These are phyloP conservation scores for Helicoverpa assulta DNA, from an alignment of 2,888 invertebrate species.

Conservation along the genomic window DNA sequence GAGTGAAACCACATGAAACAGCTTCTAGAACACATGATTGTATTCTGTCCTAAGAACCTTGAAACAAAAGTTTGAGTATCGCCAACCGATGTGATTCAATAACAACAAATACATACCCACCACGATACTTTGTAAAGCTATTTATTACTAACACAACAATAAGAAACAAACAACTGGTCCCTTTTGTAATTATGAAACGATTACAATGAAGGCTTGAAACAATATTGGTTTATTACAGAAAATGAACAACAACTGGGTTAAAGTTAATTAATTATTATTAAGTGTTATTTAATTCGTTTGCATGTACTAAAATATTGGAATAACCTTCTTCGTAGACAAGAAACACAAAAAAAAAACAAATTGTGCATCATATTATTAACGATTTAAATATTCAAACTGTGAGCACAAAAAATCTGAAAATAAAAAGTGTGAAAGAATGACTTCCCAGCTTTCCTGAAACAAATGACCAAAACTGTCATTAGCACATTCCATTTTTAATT, in stretches of 20 bases:
- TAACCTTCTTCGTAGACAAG: too few relatives aligned
- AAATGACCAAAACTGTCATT: too few relatives aligned
- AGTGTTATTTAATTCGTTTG: slow-evolving; percentile 4
- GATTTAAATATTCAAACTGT: too few relatives aligned
- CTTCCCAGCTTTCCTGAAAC: too few relatives aligned
- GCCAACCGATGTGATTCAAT: slow-evolving; percentile 1
- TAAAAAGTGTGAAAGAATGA: too few relatives aligned
- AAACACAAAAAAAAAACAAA: too few relatives aligned
- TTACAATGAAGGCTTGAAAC: slow-evolving; percentile 24
- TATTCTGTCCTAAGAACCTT: not conserved
- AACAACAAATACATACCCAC: slow-evolving; percentile 2
- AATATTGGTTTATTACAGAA: slow-evolving; percentile 30
- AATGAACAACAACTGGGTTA: slow-evolving; percentile 6
- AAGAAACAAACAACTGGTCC: slow-evolving; percentile 12
- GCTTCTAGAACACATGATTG: not conserved
- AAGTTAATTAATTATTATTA: slow-evolving; percentile 10
- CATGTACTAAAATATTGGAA: too few relatives aligned
- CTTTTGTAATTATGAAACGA: slow-evolving; percentile 10
- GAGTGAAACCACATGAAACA: too few relatives aligned
- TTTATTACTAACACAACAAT: slow-evolving; percentile 27
- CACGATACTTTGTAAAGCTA: slow-evolving; percentile 6
- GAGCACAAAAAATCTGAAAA: too few relatives aligned
- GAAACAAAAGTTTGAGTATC: slow-evolving; percentile 29
- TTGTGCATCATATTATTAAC: too few relatives aligned
- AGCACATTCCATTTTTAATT: too few relatives aligned